Conservation (phyloP, 2,797 vertebrate genomes). For the Denticeps clupeoides region DNA sequence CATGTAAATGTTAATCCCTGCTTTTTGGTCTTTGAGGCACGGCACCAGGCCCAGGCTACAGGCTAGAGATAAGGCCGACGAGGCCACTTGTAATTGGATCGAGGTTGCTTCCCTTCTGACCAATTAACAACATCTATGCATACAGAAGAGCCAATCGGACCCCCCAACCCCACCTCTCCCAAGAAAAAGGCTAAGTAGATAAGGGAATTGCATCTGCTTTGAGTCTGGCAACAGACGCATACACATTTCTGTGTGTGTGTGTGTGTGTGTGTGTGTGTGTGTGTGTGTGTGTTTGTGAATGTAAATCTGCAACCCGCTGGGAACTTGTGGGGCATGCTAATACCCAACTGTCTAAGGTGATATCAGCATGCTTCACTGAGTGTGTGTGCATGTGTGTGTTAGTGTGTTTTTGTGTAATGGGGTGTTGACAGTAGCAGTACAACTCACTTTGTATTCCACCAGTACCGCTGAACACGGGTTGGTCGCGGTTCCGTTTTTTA, state of each 20-base stretch:
- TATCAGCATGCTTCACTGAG: constrained; percentile 8
- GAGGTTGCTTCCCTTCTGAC: constrained; percentile 24
- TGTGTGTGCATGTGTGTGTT: constrained; percentile 8
- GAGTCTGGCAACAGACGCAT: background rate
- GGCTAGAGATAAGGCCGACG: constrained; percentile 8
- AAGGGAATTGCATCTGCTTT: background rate
- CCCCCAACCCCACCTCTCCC: background rate
- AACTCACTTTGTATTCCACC: background rate
- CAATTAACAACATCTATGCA: constrained; percentile 23
- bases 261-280: background rate
- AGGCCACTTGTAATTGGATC: constrained; percentile 21
- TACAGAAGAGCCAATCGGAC: constrained; percentile 24
- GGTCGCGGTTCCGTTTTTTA: background rate
- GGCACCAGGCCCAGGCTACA: constrained; percentile 9
- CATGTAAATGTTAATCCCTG: constrained; percentile 11
- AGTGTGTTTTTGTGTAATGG: background rate
- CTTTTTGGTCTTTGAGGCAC: constrained; percentile 10
- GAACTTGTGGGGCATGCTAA: no score
- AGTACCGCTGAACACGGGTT: background rate
- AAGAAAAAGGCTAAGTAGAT: no score
- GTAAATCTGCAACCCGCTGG: no score
- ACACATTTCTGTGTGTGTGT: no score
- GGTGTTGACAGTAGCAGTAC: background rate
- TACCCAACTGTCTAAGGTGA: no score
- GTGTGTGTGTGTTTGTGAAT: background rate